Evolutionary conservation across 2,113 vertebrate species (phyloP).

Genomic region (Paracyprichromis sp.): DNA sequence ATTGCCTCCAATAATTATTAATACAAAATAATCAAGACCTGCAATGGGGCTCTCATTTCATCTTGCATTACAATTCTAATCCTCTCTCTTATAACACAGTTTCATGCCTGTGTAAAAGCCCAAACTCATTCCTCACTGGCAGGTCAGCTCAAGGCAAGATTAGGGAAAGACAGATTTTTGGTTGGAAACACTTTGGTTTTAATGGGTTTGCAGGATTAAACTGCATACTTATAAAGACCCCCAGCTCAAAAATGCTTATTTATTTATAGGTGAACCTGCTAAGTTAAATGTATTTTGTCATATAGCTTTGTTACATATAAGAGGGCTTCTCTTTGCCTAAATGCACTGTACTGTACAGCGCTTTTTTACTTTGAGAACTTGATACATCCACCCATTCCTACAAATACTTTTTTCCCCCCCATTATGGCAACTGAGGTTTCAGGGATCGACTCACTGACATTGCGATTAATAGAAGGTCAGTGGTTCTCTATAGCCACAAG

Average conservation of each 20-base stretch:
- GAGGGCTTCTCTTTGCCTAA: background rate
- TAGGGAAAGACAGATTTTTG: background rate
- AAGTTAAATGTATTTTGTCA: background rate
- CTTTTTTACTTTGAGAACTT: background rate
- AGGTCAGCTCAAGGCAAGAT: background rate
- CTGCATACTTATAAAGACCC: background rate
- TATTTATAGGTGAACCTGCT: background rate
- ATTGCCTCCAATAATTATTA: background rate
- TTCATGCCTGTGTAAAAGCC: background rate
- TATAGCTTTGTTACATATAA: background rate
- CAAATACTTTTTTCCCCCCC: fast-evolving
- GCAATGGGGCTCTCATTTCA: background rate
- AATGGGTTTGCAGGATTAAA: background rate
- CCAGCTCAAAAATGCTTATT: background rate
- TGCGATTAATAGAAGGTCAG: background rate
- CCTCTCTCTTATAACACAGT: background rate
- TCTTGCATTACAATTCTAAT: fast-evolving
- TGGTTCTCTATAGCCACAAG: background rate
- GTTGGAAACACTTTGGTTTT: background rate
- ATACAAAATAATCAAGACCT: background rate
- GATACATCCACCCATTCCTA: background rate
- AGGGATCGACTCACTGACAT: background rate
- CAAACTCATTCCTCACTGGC: background rate
- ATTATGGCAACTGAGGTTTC: background rate
- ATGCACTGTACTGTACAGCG: background rate